Conservation (phyloP, 2,888 invertebrate genomes). For the Hydrotaea diabolus region DNA sequence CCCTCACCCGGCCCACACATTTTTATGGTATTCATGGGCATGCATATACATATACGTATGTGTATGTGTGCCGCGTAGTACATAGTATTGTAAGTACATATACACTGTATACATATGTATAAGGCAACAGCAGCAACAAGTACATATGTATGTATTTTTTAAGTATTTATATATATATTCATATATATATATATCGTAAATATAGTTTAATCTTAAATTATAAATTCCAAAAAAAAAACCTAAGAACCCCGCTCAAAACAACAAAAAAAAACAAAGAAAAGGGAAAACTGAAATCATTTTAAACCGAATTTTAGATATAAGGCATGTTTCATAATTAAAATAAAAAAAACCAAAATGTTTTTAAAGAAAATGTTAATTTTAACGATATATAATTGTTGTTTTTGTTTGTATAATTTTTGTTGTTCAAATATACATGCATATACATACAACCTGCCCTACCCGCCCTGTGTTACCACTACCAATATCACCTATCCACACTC, state of each 20-base stretch:
- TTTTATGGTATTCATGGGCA: conserved; percentile 27
- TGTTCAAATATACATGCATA: background rate
- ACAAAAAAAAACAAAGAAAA: conserved; percentile 1
- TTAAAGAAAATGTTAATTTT: conserved; percentile 43
- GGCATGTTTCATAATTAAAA: conserved; percentile 54
- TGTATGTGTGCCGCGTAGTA: no score
- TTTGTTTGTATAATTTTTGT: background rate
- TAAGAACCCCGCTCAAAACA: background rate
- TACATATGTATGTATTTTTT: conserved; percentile 41
- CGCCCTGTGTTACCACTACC: background rate
- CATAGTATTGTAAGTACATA: conserved; percentile 35
- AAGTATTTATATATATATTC: conserved; percentile 23
- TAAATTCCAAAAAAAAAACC: background rate
- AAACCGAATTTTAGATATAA: conserved; percentile 49
- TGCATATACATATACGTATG: background rate
- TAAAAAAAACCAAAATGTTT: conserved; percentile 31
- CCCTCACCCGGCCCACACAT: background rate
- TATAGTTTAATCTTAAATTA: conserved; percentile 22
- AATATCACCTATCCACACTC: background rate
- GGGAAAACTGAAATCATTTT: conserved; percentile 23
- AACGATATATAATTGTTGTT: conserved; percentile 18
- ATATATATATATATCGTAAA: no score
- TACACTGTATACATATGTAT: background rate
- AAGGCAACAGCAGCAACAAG: conserved; percentile 16
- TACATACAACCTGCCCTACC: background rate